A percentile compares a stretch with the other conserved stretches of the same genome.
Conservation (phyloP, 2,888 invertebrate genomes). For the Spilosoma lubricipeda region DNA sequence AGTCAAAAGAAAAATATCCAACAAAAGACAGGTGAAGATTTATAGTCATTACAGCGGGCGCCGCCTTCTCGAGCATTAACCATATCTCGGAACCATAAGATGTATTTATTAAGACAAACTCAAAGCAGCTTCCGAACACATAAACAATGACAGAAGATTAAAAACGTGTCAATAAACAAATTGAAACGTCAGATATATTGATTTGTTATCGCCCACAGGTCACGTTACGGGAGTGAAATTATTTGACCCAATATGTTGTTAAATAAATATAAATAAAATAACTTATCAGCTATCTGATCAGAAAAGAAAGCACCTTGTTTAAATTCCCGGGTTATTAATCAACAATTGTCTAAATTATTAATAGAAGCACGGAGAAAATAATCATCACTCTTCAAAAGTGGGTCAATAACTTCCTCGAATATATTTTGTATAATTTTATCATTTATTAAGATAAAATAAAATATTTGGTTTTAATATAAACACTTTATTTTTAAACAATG, state of each 20-base stretch:
- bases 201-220: constrained; percentile 76
- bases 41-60: constrained; percentile 69
- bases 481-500: constrained; percentile 14
- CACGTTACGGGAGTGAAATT: constrained; percentile 62
- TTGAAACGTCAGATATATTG: constrained; percentile 83
- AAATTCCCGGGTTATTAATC: constrained; percentile 38
- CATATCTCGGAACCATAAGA: constrained; percentile 61
- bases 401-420: constrained; percentile 19
- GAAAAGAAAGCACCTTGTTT: constrained; percentile 49
- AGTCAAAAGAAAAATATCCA: constrained; percentile 67
- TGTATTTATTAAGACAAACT: constrained; percentile 76
- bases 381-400: constrained; percentile 19
- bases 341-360: constrained; percentile 35
- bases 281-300: constrained; percentile 52
- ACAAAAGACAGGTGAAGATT: constrained; percentile 74
- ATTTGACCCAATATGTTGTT: constrained; percentile 56
- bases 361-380: constrained; percentile 17
- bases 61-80: constrained; percentile 58
- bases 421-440: constrained; percentile 10
- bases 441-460: constrained; percentile 1
- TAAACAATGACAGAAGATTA: constrained; percentile 81
- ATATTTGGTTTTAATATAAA: constrained; percentile 16
- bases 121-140: constrained; percentile 76
- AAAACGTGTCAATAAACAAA: constrained; percentile 83
- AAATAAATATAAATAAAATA: constrained; percentile 61